phyloP scores from a whole-genome alignment of 2,797 vertebrate genomes.

The Sardinella longiceps region DNA sequence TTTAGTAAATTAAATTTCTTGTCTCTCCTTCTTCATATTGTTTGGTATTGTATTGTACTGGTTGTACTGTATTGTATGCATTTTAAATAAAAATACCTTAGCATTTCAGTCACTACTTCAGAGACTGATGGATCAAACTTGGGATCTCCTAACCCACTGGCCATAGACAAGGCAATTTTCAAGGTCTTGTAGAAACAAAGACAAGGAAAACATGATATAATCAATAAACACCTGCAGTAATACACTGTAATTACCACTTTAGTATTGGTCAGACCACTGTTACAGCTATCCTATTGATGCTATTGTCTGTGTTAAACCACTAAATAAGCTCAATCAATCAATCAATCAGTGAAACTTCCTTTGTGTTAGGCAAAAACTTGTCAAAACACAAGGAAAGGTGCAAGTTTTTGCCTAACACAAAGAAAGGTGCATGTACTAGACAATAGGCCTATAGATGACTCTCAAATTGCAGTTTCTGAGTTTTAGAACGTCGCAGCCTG shows the following conservation, averaged over 20 bases:
- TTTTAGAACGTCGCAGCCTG: too few relatives aligned
- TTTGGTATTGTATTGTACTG: too few relatives aligned
- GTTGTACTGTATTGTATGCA: background rate
- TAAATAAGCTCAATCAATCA: background rate
- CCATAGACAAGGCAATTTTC: constrained; percentile 89
- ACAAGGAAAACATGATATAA: background rate
- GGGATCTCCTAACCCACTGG: constrained; percentile 89
- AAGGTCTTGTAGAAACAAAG: constrained; percentile 76
- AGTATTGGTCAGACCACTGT: background rate
- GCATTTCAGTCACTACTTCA: constrained; percentile 82
- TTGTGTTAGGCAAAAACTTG: too few relatives aligned
- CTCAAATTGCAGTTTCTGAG: too few relatives aligned
- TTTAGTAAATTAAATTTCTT: background rate
- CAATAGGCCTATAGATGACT: too few relatives aligned
- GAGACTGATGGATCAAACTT: constrained; percentile 79
- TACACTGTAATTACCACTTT: background rate
- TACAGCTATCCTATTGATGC: background rate
- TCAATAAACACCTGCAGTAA: background rate
- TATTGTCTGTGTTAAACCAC: background rate
- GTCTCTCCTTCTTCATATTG: too few relatives aligned
- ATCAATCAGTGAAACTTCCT: background rate
- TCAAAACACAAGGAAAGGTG: too few relatives aligned
- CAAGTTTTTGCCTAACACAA: too few relatives aligned
- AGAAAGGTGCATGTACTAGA: too few relatives aligned
- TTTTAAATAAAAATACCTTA: constrained; percentile 77